A percentile compares a stretch with the other conserved stretches of the same genome.
Conservation (phyloP, 2,888 invertebrate species). For the Proisotoma minuta region DNA sequence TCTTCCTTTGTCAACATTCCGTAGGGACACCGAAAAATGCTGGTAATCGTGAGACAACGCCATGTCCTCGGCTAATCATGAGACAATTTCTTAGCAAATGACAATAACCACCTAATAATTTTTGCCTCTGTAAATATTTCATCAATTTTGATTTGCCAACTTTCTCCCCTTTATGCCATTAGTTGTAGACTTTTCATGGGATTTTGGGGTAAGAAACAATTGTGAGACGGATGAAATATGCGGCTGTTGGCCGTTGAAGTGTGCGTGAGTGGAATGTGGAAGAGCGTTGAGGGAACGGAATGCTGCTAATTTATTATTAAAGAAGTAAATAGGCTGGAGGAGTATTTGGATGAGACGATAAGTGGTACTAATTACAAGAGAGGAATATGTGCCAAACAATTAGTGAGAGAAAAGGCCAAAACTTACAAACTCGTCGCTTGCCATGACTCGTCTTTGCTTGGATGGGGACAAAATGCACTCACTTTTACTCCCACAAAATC, state of each 20-base stretch:
- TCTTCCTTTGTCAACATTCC: conserved; percentile 3
- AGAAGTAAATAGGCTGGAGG: neutral
- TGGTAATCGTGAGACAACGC: conserved; percentile 2
- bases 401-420: neutral
- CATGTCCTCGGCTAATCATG: neutral
- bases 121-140: too few relatives aligned
- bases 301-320: conserved; percentile 3
- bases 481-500: neutral
- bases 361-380: neutral
- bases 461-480: neutral
- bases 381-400: neutral
- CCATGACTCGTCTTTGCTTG: neutral
- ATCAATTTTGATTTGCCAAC: too few relatives aligned
- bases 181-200: too few relatives aligned
- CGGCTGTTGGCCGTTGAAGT: neutral
- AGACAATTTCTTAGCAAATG: too few relatives aligned
- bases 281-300: neutral
- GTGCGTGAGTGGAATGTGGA: neutral
- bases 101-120: too few relatives aligned
- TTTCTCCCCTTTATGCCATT: too few relatives aligned
- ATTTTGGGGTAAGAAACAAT: too few relatives aligned
- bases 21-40: conserved; percentile 4
- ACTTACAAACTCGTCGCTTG: conserved; percentile 1
- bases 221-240: neutral
- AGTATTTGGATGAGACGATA: neutral